Conservation (phyloP, 2,888 invertebrate genomes). For the Boloria selene region DNA sequence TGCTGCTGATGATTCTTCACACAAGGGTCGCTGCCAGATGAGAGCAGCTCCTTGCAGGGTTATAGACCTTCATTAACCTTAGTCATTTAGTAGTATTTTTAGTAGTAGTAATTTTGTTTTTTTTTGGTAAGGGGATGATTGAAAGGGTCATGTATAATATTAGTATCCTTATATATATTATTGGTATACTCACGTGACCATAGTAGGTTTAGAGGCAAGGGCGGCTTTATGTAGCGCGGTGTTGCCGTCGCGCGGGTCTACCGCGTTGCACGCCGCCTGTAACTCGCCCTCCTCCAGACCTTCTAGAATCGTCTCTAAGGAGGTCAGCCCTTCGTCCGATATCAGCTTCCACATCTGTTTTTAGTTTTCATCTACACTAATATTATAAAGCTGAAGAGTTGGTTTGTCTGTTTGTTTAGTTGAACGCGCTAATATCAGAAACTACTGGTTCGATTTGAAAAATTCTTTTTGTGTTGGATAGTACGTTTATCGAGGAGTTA, state of each 20-base stretch:
- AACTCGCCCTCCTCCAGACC: conserved; percentile 59
- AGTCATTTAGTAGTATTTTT: no score
- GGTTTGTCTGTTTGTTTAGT: no score
- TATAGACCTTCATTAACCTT: no score
- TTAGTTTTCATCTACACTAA: neutral
- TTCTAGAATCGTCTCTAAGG: conserved; percentile 66
- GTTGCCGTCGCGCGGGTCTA: conserved; percentile 81
- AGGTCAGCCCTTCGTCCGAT: conserved; percentile 49
- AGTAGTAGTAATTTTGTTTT: no score
- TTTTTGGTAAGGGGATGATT: no score
- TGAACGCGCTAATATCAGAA: no score
- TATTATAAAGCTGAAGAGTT: no score
- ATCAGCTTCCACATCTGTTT: conserved; percentile 71
- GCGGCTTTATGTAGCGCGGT: conserved; percentile 89
- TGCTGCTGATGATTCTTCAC: conserved; percentile 85
- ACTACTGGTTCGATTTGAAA: no score
- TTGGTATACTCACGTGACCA: conserved; percentile 80
- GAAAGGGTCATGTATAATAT: no score
- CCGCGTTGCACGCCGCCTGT: conserved; percentile 64
- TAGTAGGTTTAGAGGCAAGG: conserved; percentile 81
- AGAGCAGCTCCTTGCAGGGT: conserved; percentile 77
- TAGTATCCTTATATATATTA: neutral
- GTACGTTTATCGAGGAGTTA: no score
- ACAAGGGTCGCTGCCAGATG: conserved; percentile 87
- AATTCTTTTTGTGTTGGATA: no score